These are phyloP conservation scores for Drosophila simulans DNA, from an alignment of 1,140 invertebrate genomes.

Conservation along the genomic window DNA sequence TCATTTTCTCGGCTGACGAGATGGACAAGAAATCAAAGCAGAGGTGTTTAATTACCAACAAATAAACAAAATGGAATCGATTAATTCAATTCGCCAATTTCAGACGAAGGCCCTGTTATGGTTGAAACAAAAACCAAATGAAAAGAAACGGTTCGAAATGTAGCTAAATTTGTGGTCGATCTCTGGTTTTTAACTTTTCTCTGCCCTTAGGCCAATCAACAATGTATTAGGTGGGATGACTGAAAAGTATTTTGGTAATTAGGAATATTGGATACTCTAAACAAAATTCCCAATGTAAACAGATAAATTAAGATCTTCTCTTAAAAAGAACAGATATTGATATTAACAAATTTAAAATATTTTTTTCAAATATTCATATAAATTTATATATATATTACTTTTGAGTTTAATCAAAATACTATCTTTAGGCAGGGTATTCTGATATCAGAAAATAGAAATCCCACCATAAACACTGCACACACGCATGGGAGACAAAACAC, in stretches of 20 bases:
- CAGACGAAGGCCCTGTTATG: conserved; percentile 73
- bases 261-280: conserved; percentile 2
- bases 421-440: conserved; percentile 7
- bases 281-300: not conserved
- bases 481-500: conserved; percentile 70
- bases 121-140: conserved; percentile 44
- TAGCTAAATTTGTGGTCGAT: conserved; percentile 74
- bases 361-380: not conserved
- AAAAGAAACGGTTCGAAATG: conserved; percentile 70
- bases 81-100: conserved; percentile 83
- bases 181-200: conserved; percentile 7
- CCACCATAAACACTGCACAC: conserved; percentile 56
- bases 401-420: not conserved
- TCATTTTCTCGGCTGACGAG: conserved; percentile 68
- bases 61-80: conserved; percentile 83
- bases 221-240: conserved; percentile 8
- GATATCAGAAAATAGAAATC: conserved; percentile 71
- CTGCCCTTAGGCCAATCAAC: conserved; percentile 51
- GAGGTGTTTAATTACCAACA: conserved; percentile 83
- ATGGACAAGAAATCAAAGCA: conserved; percentile 78
- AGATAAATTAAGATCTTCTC: not conserved
- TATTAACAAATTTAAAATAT: not conserved
- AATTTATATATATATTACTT: not conserved
- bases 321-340: no score
- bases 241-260: not conserved